Conservation (phyloP, 2,797 vertebrate genomes). For the Toxotes lorentzi region DNA sequence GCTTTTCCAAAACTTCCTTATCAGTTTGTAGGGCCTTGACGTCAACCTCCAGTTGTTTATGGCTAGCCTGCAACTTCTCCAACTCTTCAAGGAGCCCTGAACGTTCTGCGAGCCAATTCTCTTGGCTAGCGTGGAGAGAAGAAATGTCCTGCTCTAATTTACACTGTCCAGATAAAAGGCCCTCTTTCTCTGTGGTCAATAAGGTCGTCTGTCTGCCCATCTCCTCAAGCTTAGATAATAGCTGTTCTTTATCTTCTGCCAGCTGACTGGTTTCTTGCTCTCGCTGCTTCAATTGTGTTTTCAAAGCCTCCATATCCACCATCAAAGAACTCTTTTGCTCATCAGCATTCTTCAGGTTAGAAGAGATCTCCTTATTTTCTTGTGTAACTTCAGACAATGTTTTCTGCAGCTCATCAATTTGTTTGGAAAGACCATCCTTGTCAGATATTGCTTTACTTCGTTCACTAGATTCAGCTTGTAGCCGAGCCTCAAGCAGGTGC, state of each 20-base stretch:
- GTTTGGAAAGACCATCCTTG: slow-evolving; percentile 77
- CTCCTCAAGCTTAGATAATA: slow-evolving; percentile 78
- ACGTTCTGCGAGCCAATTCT: slow-evolving; percentile 75
- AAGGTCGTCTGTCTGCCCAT: slow-evolving; percentile 73
- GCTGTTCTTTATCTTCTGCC: slow-evolving; percentile 74
- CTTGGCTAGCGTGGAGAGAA: slow-evolving; percentile 75
- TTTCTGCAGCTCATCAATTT: slow-evolving; percentile 80
- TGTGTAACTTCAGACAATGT: slow-evolving; percentile 74
- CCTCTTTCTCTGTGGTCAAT: slow-evolving; percentile 82
- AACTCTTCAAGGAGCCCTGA: slow-evolving; percentile 74
- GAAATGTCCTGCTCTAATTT: slow-evolving; percentile 81
- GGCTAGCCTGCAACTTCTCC: slow-evolving; percentile 71
- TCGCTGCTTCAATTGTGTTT: slow-evolving; percentile 73
- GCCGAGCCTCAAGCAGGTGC: slow-evolving; percentile 73
- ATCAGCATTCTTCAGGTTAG: slow-evolving; percentile 66
- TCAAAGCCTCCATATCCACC: slow-evolving; percentile 79
- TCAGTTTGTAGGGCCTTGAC: slow-evolving; percentile 77
- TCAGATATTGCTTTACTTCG: slow-evolving; percentile 74
- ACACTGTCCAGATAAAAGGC: slow-evolving; percentile 77
- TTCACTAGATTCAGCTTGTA: slow-evolving; percentile 79
- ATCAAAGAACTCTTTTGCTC: slow-evolving; percentile 79
- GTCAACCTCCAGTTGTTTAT: slow-evolving; percentile 67
- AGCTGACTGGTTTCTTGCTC: slow-evolving; percentile 81
- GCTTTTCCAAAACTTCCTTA: slow-evolving; percentile 81
- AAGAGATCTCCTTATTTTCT: slow-evolving; percentile 79